Evolutionary conservation across 2,113 vertebrate genomes (phyloP).

Genomic region (Odobenus rosmarus): DNA sequence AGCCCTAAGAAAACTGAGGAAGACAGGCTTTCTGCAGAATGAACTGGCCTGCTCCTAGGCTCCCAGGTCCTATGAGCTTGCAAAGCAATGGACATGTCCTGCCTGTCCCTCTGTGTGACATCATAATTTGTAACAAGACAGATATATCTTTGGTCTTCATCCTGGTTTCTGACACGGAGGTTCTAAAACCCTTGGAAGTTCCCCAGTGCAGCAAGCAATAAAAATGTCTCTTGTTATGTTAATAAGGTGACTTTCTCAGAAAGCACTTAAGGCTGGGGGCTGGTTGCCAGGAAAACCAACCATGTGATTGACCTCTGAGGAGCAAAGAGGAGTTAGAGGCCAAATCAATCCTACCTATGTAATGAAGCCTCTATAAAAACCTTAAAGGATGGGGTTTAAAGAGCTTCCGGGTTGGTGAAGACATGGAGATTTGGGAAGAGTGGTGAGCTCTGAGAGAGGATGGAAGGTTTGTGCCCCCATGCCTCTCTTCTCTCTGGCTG

Average conservation of each 20-base stretch:
- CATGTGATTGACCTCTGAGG: neutral
- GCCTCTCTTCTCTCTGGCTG: neutral
- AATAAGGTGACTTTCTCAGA: neutral
- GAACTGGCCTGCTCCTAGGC: neutral
- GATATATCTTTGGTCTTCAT: neutral
- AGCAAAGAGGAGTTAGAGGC: neutral
- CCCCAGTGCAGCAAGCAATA: neutral
- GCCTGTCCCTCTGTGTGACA: neutral
- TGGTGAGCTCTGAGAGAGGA: neutral
- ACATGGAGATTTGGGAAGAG: neutral
- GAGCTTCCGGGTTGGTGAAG: neutral
- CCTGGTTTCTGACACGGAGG: neutral
- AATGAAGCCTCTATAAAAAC: neutral
- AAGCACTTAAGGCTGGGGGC: neutral
- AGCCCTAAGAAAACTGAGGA: neutral
- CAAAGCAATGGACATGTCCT: accelerated
- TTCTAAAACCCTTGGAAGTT: neutral
- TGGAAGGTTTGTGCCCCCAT: neutral
- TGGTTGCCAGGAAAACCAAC: neutral
- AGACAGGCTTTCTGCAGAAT: neutral
- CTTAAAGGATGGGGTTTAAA: neutral
- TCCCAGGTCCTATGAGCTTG: accelerated
- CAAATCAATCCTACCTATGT: neutral
- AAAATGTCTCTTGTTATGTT: neutral
- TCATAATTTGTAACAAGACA: neutral